phyloP scores from a whole-genome alignment of 2,113 vertebrate genomes.

The Delphinapterus leucas region DNA sequence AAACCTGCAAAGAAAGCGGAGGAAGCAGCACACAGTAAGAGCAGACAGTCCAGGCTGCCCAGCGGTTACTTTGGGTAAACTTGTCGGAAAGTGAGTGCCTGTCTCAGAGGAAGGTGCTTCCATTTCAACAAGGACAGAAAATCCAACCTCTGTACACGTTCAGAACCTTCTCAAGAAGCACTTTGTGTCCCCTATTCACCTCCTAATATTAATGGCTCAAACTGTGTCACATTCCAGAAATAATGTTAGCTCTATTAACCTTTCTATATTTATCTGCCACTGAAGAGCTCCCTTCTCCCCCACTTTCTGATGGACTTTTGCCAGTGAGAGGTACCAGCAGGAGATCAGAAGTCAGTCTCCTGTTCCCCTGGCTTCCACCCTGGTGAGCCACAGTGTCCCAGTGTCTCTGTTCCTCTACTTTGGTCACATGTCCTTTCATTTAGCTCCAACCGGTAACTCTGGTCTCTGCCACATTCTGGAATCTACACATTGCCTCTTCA shows the following conservation, averaged over 20 bases:
- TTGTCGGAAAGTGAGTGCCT: background rate
- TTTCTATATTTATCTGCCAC: background rate
- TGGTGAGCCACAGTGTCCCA: fast-evolving
- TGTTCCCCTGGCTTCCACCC: background rate
- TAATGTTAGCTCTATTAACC: background rate
- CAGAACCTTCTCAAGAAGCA: background rate
- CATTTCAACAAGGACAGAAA: background rate
- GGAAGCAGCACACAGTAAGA: background rate
- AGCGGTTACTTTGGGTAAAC: background rate
- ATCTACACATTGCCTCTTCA: background rate
- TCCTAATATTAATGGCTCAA: background rate
- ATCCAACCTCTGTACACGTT: background rate
- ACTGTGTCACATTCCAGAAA: background rate
- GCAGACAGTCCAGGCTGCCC: background rate
- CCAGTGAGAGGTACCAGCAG: background rate
- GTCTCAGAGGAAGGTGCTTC: background rate
- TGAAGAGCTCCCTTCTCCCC: background rate
- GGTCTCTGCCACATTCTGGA: background rate
- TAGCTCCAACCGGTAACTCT: background rate
- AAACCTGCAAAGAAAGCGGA: conserved; percentile 66
- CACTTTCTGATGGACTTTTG: background rate
- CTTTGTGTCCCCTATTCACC: background rate
- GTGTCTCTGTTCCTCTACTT: background rate
- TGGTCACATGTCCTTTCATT: background rate
- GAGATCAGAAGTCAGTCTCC: background rate